Percentiles rank a stretch among this genome's conserved stretches.
These are phyloP conservation scores for Hypselothyrea guttata DNA, from an alignment of 2,888 invertebrate species.

Conservation along the genomic window DNA sequence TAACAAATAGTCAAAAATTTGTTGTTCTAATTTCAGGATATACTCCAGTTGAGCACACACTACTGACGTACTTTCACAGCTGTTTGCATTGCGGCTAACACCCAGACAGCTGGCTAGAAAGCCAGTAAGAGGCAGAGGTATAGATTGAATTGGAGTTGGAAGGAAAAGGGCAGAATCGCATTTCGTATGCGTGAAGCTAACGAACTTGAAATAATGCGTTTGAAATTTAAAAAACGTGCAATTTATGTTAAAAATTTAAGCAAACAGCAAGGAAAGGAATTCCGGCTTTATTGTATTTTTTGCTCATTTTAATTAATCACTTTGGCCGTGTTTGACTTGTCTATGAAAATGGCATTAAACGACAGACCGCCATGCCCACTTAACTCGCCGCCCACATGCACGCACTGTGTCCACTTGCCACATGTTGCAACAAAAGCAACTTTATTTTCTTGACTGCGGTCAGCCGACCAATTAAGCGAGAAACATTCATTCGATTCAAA, in stretches of 20 bases:
- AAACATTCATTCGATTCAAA: slow-evolving; percentile 51
- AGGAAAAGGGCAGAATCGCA: slow-evolving; percentile 18
- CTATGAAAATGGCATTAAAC: slow-evolving; percentile 79
- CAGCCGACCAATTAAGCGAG: slow-evolving; percentile 71
- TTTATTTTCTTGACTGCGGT: slow-evolving; percentile 73
- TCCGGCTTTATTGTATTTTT: too few species aligned
- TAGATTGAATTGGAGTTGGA: too few species aligned
- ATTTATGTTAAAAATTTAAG: slow-evolving; percentile 73
- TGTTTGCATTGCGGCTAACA: slow-evolving; percentile 70
- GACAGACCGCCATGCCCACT: background rate
- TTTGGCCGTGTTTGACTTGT: slow-evolving; percentile 67
- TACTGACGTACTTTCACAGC: slow-evolving; percentile 35
- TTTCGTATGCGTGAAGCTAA: slow-evolving; percentile 79
- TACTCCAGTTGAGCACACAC: too few species aligned
- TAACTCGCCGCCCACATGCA: background rate
- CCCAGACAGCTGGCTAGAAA: slow-evolving; percentile 15
- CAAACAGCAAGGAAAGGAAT: slow-evolving; percentile 42
- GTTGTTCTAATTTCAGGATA: too few species aligned
- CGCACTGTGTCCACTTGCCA: slow-evolving; percentile 19
- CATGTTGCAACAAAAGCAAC: slow-evolving; percentile 59
- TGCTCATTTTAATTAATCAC: slow-evolving; percentile 61
- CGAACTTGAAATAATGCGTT: slow-evolving; percentile 82
- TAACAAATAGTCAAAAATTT: too few species aligned
- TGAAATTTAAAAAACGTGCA: slow-evolving; percentile 79
- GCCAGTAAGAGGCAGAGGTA: too few species aligned